A percentile compares a stretch with the other conserved stretches of the same genome.
These are phyloP conservation scores for Oophaga sylvatica DNA, from an alignment of 2,797 vertebrate genomes.

Conservation along the genomic window DNA sequence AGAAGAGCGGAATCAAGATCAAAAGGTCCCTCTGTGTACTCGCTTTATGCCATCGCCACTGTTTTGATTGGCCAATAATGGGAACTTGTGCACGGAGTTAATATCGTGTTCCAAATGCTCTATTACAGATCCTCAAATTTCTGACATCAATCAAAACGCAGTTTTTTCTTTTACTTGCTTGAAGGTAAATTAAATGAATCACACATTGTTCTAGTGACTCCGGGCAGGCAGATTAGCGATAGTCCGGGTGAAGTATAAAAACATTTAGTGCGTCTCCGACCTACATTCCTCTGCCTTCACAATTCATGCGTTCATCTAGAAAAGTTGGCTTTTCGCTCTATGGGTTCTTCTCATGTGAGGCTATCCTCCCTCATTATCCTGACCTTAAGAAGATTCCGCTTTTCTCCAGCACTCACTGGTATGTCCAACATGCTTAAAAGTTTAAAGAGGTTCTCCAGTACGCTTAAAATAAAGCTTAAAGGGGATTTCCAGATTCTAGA, in stretches of 20 bases:
- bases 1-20: constrained; percentile 41
- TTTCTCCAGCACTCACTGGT: background rate
- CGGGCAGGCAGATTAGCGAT: constrained; percentile 46
- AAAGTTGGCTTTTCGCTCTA: constrained; percentile 8
- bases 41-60: constrained; percentile 57
- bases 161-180: constrained; percentile 37
- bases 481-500: too few species aligned
- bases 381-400: background rate
- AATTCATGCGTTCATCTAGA: constrained; percentile 36
- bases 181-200: constrained; percentile 58
- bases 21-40: constrained; percentile 53
- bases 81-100: constrained; percentile 50
- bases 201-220: constrained; percentile 54
- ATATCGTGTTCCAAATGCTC: constrained; percentile 54
- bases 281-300: constrained; percentile 42
- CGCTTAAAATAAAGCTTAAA: too few species aligned
- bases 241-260: constrained; percentile 21
- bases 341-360: background rate
- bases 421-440: too few species aligned
- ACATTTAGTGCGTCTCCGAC: constrained; percentile 34
- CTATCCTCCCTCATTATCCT: background rate
- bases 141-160: constrained; percentile 56
- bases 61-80: constrained; percentile 55
- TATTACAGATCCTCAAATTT: constrained; percentile 46
- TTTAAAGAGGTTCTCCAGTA: background rate